These are phyloP conservation scores for Diadumene lineata DNA, from an alignment of 92 coral and sea anemone genomes.

Conservation along the genomic window DNA sequence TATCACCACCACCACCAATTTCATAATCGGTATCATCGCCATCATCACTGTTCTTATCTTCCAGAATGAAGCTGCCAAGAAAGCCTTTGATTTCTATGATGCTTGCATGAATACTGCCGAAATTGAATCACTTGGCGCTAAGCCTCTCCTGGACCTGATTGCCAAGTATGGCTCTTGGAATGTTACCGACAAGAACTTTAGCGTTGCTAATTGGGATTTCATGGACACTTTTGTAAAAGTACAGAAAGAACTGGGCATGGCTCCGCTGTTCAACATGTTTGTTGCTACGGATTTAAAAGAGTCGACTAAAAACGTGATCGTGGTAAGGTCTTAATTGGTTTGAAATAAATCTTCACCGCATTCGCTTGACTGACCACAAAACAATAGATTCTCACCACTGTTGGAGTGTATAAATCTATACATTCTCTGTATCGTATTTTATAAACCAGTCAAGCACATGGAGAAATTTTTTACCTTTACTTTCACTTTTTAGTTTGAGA, in stretches of 20 bases:
- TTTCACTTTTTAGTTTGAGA: no score
- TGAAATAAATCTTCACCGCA: no score
- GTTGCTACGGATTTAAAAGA: constrained; percentile 77
- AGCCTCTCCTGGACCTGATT: constrained; percentile 66
- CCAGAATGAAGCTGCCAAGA: constrained; percentile 78
- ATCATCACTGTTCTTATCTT: not conserved
- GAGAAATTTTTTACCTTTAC: no score
- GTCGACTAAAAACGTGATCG: constrained; percentile 85
- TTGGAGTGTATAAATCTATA: no score
- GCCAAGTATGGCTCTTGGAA: constrained; percentile 80
- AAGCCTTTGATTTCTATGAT: constrained; percentile 78
- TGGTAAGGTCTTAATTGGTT: constrained; percentile 54
- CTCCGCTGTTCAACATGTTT: constrained; percentile 80
- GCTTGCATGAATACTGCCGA: constrained; percentile 70
- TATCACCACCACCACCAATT: not conserved
- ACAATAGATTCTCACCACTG: no score
- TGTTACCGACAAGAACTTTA: constrained; percentile 74
- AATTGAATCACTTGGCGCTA: constrained; percentile 58
- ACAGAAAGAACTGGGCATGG: constrained; percentile 64
- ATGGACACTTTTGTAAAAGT: constrained; percentile 64
- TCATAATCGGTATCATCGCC: not conserved
- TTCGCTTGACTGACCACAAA: no score
- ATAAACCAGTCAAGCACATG: no score
- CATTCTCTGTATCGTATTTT: no score
- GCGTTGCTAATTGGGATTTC: constrained; percentile 66